Evolutionary conservation across 2,113 vertebrate species (phyloP).

Genomic region (Onychostruthus taczanowskii): DNA sequence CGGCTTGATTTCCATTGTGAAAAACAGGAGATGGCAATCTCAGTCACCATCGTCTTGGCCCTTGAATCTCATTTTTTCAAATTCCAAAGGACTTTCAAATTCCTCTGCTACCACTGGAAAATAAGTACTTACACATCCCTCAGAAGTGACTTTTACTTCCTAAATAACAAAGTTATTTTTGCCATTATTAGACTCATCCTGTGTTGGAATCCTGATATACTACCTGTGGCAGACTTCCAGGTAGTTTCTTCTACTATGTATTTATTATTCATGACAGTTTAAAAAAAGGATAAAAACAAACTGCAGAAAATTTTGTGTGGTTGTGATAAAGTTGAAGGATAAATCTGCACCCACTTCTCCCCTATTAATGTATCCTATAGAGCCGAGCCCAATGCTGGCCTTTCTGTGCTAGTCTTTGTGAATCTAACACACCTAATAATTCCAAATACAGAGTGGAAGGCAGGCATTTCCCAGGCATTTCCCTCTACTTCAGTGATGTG

Average conservation of each 20-base stretch:
- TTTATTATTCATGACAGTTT: slow-evolving; percentile 29
- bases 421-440: neutral
- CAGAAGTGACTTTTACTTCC: rapidly evolving
- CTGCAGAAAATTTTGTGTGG: neutral
- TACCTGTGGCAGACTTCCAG: neutral
- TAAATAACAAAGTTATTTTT: neutral
- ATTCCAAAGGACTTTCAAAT: neutral
- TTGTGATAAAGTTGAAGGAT: neutral
- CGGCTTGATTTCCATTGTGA: neutral
- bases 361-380: neutral
- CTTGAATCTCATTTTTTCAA: neutral
- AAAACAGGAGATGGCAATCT: neutral
- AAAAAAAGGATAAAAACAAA: slow-evolving; percentile 21
- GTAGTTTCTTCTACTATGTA: slow-evolving; percentile 11
- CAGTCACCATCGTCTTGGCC: neutral
- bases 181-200: neutral
- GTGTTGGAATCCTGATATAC: neutral
- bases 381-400: neutral
- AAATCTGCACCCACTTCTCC: slow-evolving; percentile 14
- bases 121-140: rapidly evolving
- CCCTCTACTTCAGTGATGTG: neutral
- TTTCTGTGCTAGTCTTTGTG: neutral
- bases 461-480: neutral
- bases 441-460: neutral
- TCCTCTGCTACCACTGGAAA: neutral